Conservation (phyloP, 2,797 vertebrate genomes). For the Sebastes taczanowskii region DNA sequence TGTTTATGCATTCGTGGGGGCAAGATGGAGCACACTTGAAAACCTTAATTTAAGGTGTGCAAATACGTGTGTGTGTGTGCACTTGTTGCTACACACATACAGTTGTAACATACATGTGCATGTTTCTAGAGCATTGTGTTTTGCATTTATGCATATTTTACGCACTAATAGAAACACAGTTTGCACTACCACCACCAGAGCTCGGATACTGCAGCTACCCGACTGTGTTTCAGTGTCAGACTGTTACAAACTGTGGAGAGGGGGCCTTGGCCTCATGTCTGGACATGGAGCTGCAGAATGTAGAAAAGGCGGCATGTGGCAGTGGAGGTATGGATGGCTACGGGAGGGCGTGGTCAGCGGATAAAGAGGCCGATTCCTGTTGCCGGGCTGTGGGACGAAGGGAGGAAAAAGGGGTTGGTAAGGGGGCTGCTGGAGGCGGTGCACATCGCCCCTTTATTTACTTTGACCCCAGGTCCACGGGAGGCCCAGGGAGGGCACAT, state of each 20-base stretch:
- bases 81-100: background rate
- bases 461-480: slow-evolving; percentile 80
- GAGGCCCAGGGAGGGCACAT: slow-evolving; percentile 83
- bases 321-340: slow-evolving; percentile 62
- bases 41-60: background rate
- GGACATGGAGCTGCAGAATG: slow-evolving; percentile 59
- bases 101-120: background rate
- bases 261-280: slow-evolving; percentile 56
- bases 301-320: slow-evolving; percentile 60
- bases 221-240: slow-evolving; percentile 44
- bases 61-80: background rate
- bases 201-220: slow-evolving; percentile 19
- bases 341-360: slow-evolving; percentile 66
- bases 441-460: slow-evolving; percentile 81
- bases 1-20: slow-evolving; percentile 1
- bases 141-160: slow-evolving; percentile 21
- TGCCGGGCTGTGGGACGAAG: slow-evolving; percentile 59
- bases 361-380: slow-evolving; percentile 71
- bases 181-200: slow-evolving; percentile 1
- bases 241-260: slow-evolving; percentile 49
- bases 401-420: slow-evolving; percentile 61
- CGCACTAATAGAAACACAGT: background rate
- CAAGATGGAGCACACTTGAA: slow-evolving; percentile 1
- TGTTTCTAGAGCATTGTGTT: background rate
- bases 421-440: slow-evolving; percentile 74